phyloP scores from a whole-genome alignment of 2,797 vertebrate species.

The Sphenodon punctatus region DNA sequence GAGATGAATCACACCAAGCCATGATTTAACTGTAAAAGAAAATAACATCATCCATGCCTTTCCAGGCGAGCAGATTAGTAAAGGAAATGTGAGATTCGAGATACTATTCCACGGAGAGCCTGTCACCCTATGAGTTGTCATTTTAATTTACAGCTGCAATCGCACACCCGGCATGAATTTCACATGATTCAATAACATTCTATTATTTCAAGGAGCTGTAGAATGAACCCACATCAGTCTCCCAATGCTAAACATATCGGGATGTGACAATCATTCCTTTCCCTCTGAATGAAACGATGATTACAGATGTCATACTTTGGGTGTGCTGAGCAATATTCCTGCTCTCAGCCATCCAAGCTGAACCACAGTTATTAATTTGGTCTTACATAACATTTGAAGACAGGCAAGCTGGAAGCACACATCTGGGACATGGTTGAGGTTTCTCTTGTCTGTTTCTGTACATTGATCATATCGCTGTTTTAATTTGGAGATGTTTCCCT shows the following conservation, averaged over 20 bases:
- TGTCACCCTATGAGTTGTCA: constrained; percentile 47
- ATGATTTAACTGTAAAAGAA: constrained; percentile 28
- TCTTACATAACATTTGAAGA: constrained; percentile 28
- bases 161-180: constrained; percentile 32
- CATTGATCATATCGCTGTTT: constrained; percentile 14
- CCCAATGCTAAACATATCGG: constrained; percentile 38
- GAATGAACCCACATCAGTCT: constrained; percentile 47
- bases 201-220: constrained; percentile 45
- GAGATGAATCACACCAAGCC: not conserved
- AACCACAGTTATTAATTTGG: constrained; percentile 37
- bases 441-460: constrained; percentile 23
- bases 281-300: constrained; percentile 46
- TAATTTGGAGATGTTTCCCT: constrained; percentile 5
- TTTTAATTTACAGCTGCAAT: constrained; percentile 58
- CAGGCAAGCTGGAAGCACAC: constrained; percentile 17
- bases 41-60: constrained; percentile 4
- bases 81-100: constrained; percentile 22
- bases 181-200: constrained; percentile 46
- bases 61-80: constrained; percentile 24
- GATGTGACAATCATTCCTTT: constrained; percentile 50
- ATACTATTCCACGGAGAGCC: constrained; percentile 24
- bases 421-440: constrained; percentile 12
- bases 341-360: constrained; percentile 26
- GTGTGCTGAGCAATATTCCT: constrained; percentile 24
- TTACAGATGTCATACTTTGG: constrained; percentile 41